A percentile compares a stretch with the other conserved stretches of the same genome.
Conservation (phyloP, 2,797 vertebrate genomes). For the Lacerta bilineata region DNA sequence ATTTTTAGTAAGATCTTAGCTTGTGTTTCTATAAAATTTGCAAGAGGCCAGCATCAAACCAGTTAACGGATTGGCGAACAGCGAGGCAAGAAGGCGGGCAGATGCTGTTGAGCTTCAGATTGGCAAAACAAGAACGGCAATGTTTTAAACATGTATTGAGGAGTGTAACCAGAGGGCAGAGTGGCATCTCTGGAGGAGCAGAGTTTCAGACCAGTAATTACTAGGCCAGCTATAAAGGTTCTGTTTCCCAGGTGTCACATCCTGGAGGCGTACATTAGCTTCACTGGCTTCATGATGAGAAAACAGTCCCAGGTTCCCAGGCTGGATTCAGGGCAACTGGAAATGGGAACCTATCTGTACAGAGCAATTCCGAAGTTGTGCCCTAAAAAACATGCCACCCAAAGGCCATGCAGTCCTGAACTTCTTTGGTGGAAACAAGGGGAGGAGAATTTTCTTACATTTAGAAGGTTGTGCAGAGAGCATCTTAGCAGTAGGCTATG, state of each 20-base stretch:
- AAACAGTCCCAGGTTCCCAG: neutral
- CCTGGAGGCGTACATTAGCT: conserved; percentile 16
- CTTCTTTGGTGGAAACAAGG: no score
- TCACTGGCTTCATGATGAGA: neutral
- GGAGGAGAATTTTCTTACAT: no score
- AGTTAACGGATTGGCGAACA: neutral
- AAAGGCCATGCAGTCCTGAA: neutral
- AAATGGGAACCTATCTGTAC: neutral
- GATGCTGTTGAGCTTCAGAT: neutral
- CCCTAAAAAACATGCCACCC: neutral
- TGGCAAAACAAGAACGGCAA: neutral
- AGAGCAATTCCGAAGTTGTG: neutral
- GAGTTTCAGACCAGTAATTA: neutral
- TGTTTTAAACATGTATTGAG: neutral
- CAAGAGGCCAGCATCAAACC: neutral
- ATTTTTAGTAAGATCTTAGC: neutral
- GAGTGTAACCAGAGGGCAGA: neutral
- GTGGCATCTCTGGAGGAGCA: conserved; percentile 5
- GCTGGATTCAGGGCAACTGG: neutral
- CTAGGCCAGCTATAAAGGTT: neutral
- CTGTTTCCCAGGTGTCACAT: neutral
- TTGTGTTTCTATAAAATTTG: neutral
- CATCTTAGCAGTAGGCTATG: no score
- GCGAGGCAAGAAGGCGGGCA: neutral
- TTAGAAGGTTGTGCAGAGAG: no score